A percentile compares a stretch with the other conserved stretches of the same genome.
phyloP scores from a whole-genome alignment of 2,113 vertebrate species.

The Phocoena sinus region DNA sequence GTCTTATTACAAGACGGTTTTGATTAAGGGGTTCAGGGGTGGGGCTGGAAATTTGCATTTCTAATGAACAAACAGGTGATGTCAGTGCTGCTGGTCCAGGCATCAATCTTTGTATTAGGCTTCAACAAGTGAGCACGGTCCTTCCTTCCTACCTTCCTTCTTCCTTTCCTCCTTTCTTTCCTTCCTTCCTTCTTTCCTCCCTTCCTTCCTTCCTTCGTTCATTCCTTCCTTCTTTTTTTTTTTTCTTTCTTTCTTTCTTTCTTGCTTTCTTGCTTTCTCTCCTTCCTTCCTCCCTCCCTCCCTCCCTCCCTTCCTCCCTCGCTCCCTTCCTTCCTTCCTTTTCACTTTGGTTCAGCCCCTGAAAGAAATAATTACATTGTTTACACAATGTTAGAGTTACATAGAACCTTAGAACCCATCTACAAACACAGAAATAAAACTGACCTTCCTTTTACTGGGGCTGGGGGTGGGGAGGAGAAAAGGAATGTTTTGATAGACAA shows the following conservation, averaged over 20 bases:
- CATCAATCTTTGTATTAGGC: not conserved
- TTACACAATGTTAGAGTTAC: not conserved
- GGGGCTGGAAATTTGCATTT: not conserved
- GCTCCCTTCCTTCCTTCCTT: not conserved
- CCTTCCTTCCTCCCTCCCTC: rapidly evolving
- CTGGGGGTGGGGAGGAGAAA: not conserved
- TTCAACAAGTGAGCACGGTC: not conserved
- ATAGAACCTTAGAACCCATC: not conserved
- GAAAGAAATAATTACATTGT: not conserved
- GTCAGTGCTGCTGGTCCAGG: not conserved
- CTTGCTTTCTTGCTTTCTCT: not conserved
- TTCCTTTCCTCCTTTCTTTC: rapidly evolving
- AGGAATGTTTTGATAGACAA: not conserved
- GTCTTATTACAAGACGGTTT: not conserved
- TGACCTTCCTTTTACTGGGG: not conserved
- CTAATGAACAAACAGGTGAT: not conserved
- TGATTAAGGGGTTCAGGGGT: not conserved
- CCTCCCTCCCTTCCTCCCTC: too few relatives aligned
- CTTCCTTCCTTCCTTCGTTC: not conserved
- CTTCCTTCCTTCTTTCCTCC: rapidly evolving
- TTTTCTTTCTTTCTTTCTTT: too few relatives aligned
- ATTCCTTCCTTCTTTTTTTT: not conserved
- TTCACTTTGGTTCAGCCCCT: not conserved
- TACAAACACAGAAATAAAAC: not conserved
- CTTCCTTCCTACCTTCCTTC: not conserved